Evolutionary conservation across 1,140 invertebrate genomes (phyloP), one percentile per base, ranked within the genome.

Genomic region (Hycleus cichorii): DNA sequence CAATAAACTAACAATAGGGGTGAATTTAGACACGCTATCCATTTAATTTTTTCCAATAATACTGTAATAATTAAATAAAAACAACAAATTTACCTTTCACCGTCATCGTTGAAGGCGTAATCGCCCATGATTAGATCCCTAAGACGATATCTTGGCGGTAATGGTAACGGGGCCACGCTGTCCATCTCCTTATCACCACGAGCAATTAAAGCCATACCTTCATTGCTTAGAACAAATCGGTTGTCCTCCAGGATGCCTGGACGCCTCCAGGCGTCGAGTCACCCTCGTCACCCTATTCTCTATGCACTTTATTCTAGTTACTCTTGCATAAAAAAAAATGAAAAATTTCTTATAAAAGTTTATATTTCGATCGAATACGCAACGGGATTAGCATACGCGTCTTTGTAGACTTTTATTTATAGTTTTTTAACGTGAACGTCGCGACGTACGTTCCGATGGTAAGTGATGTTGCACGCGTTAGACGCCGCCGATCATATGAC

Each of bases 101-200:
- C 86, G 62, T 89, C 86, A 67, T 89, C 87, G 68, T 84, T 84
- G 73, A 86, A 86, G 24, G 84, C 85, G 68, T 85, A 88, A 74
- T 90, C 88, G 42, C 88, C 88, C 60, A 87, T 77, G 58, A 90
- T 81, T 58, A 90, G 80, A 76, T 90, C 87, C 50, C 88, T 78
- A 62, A 90, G 82, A 26, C 87, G 80, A 75, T 90, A 90, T 58
- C 88, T 73, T 3, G 84, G 70, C 43, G 67, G 70, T 47, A 67
- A 65, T 44, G 64, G 69, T 38, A 55, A 54, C 43, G 63, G 59
- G 42, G 62, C 59, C 3, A 63, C 62, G 43, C 44, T 50, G 42
- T 70, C 68, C 58, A 63, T 68, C 45, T 70, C 69, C 53, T 59
- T 63, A 26, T 70, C 69, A 32, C 32, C 32, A 8, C 59, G 51